A percentile compares a stretch with the other conserved stretches of the same genome.
phyloP scores from a whole-genome alignment of 2,797 vertebrate genomes.

The Chiroxiphia lanceolata region DNA sequence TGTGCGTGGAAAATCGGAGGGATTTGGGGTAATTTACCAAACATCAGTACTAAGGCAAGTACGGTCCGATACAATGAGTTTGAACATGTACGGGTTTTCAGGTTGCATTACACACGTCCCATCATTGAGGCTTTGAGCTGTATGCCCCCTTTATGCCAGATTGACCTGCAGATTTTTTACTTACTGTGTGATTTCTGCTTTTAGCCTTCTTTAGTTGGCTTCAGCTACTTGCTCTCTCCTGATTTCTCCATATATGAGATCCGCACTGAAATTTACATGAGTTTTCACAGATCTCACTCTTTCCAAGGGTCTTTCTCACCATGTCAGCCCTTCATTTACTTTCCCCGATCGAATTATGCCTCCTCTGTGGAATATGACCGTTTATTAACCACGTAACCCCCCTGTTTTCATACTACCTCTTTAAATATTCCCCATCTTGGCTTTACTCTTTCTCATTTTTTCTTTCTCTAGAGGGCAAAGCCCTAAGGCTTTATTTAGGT shows the following conservation, averaged over 20 bases:
- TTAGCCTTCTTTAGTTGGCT: not conserved
- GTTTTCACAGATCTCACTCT: not conserved
- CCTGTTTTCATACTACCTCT: not conserved
- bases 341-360: not conserved
- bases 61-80: conserved; percentile 12
- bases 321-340: not conserved
- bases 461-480: not conserved
- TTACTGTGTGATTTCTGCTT: not conserved
- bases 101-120: not conserved
- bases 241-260: not conserved
- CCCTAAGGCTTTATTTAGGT: not conserved
- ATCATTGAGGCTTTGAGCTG: not conserved
- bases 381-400: not conserved
- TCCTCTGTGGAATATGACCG: conserved; percentile 15
- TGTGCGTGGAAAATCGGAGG: conserved; percentile 27
- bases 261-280: not conserved
- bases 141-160: not conserved
- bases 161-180: not conserved
- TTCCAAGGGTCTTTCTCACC: not conserved
- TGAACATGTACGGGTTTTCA: conserved; percentile 26
- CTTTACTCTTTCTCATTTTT: not conserved
- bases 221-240: fast-evolving
- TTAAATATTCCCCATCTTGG: not conserved
- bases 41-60: conserved; percentile 43
- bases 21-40: conserved; percentile 53